Percentiles rank a stretch among this genome's conserved stretches.
Conservation (phyloP, 2,888 invertebrate genomes). For the Caenorhabditis macrosperma region DNA sequence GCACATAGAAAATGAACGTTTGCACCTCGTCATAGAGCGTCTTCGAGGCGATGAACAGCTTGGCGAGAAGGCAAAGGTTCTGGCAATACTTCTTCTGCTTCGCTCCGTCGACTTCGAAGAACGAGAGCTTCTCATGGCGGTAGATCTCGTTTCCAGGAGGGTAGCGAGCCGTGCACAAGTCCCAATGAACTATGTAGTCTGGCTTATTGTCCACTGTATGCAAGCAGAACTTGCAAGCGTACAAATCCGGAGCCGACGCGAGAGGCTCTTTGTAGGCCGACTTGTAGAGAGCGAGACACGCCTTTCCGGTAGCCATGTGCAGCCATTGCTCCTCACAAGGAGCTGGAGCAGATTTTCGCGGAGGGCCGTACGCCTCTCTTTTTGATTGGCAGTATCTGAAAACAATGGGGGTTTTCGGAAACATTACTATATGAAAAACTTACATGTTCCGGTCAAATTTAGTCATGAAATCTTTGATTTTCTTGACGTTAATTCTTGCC, state of each 20-base stretch:
- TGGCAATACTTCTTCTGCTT: slow-evolving; percentile 89
- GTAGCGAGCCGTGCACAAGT: slow-evolving; percentile 91
- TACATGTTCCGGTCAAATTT: not conserved
- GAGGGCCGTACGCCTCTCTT: slow-evolving; percentile 17
- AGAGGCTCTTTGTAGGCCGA: slow-evolving; percentile 61
- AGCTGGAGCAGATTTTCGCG: too few relatives aligned
- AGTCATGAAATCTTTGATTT: too few relatives aligned
- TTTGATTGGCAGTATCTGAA: slow-evolving; percentile 1
- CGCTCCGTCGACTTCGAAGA: slow-evolving; percentile 97
- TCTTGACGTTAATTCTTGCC: too few relatives aligned
- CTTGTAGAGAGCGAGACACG: slow-evolving; percentile 27
- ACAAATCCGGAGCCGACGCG: slow-evolving; percentile 55
- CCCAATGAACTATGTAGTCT: slow-evolving; percentile 79
- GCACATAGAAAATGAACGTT: slow-evolving; percentile 97
- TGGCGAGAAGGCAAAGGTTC: slow-evolving; percentile 95
- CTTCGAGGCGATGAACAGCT: slow-evolving; percentile 98
- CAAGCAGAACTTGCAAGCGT: slow-evolving; percentile 71
- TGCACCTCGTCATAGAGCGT: slow-evolving; percentile 87
- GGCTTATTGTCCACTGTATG: slow-evolving; percentile 26
- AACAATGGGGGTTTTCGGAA: too few relatives aligned
- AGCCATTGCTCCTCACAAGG: slow-evolving; percentile 7
- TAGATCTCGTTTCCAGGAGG: slow-evolving; percentile 98
- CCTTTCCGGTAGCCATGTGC: slow-evolving; percentile 30
- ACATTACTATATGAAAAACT: too few relatives aligned
- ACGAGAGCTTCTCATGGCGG: slow-evolving; percentile 87